A percentile compares a stretch with the other conserved stretches of the same genome.
phyloP scores from a whole-genome alignment of 2,797 vertebrate species.

The Pogonophryne albipinna region DNA sequence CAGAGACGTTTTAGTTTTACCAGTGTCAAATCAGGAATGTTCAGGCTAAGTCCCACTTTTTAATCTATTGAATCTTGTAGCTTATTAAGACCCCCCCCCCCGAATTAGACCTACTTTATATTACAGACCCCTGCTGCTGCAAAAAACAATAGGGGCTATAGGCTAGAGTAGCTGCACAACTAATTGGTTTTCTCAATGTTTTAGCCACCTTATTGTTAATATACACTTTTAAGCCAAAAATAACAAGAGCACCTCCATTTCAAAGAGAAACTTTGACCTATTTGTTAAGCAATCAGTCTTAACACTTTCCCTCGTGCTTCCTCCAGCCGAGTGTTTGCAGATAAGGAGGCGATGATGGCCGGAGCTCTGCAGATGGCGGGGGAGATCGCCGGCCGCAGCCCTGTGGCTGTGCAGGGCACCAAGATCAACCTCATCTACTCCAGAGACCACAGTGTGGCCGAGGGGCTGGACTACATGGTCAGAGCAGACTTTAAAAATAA shows the following conservation, averaged over 20 bases:
- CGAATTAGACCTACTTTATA: too few relatives aligned
- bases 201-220: too few relatives aligned
- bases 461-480: slow-evolving; percentile 88
- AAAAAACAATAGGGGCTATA: too few relatives aligned
- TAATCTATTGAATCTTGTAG: too few relatives aligned
- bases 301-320: neutral
- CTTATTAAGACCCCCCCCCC: too few relatives aligned
- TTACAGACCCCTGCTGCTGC: too few relatives aligned
- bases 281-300: neutral
- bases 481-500: slow-evolving; percentile 26
- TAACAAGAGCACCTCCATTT: neutral
- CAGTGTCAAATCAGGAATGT: too few relatives aligned
- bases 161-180: neutral
- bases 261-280: neutral
- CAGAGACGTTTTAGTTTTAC: too few relatives aligned
- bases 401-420: slow-evolving; percentile 90
- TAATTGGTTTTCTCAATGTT: neutral
- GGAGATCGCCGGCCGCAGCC: slow-evolving; percentile 90
- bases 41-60: too few relatives aligned
- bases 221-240: too few relatives aligned
- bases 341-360: slow-evolving; percentile 86
- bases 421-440: slow-evolving; percentile 92
- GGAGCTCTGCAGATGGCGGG: slow-evolving; percentile 86
- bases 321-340: slow-evolving; percentile 88
- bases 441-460: slow-evolving; percentile 87